phyloP scores from a whole-genome alignment of 2,888 invertebrate genomes.

The Eumerus sabulonum region DNA sequence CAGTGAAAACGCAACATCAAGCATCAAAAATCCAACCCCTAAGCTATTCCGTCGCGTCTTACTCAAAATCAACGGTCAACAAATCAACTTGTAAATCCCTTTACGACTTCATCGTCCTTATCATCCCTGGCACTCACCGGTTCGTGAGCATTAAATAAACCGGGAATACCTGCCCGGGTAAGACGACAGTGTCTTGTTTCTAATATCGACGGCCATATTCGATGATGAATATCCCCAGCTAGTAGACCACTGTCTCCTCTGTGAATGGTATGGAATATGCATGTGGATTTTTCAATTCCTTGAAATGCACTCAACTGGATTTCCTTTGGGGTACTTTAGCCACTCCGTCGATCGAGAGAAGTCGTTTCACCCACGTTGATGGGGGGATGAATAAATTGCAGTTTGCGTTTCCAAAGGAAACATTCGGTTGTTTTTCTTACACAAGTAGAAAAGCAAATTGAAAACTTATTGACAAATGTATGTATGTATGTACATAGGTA shows the following conservation, averaged over 20 bases:
- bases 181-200: conserved; percentile 50
- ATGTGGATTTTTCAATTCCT: conserved; percentile 64
- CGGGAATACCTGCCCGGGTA: conserved; percentile 26
- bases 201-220: conserved; percentile 29
- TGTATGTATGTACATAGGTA: conserved; percentile 23
- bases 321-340: conserved; percentile 60
- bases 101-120: background rate
- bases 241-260: conserved; percentile 40
- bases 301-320: conserved; percentile 65
- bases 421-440: conserved; percentile 36
- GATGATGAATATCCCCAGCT: conserved; percentile 56
- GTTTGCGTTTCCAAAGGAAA: conserved; percentile 10
- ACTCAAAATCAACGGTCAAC: conserved; percentile 55
- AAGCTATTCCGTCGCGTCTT: conserved; percentile 48
- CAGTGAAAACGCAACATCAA: conserved; percentile 6
- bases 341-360: conserved; percentile 5
- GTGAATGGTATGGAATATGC: conserved; percentile 41
- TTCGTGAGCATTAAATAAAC: conserved; percentile 1
- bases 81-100: conserved; percentile 59
- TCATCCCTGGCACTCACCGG: background rate
- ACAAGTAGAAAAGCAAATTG: conserved; percentile 40
- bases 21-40: conserved; percentile 22
- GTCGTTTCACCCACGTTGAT: background rate
- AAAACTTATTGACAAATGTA: background rate
- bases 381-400: background rate